phyloP scores from a whole-genome alignment of 2,113 vertebrate genomes.

The Rousettus leschenaultii region DNA sequence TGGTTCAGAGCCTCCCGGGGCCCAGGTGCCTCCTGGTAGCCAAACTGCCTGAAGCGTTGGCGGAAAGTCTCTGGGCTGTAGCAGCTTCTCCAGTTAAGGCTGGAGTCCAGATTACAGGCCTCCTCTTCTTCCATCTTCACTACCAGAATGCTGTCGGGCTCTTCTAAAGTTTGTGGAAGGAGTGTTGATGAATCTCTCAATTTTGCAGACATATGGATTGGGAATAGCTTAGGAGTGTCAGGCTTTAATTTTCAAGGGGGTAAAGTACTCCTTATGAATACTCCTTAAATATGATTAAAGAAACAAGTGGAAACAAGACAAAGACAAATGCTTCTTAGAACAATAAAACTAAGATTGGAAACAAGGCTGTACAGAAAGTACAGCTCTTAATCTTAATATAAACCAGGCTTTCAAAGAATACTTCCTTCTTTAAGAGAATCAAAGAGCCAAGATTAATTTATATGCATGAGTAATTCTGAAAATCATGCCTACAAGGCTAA shows the following conservation, averaged over 20 bases:
- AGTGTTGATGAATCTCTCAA: neutral
- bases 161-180: neutral
- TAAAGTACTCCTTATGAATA: neutral
- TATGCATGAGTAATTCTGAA: neutral
- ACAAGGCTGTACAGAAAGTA: neutral
- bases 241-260: neutral
- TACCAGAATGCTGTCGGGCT: neutral
- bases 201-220: conserved; percentile 21
- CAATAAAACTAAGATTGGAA: neutral
- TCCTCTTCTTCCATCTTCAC: conserved; percentile 36
- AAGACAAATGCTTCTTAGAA: neutral
- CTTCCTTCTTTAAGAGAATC: neutral
- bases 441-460: conserved; percentile 9
- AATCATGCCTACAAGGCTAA: neutral
- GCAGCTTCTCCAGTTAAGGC: neutral
- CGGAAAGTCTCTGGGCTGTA: conserved; percentile 40
- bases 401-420: conserved; percentile 4
- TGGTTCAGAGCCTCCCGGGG: conserved; percentile 50
- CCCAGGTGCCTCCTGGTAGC: conserved; percentile 56
- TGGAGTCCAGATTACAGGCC: neutral
- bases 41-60: conserved; percentile 56
- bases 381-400: neutral
- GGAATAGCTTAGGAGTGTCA: neutral
- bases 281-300: neutral
- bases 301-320: conserved; percentile 17